phyloP scores from a whole-genome alignment of 2,797 vertebrate genomes.

The Melanotaenia boesemani region DNA sequence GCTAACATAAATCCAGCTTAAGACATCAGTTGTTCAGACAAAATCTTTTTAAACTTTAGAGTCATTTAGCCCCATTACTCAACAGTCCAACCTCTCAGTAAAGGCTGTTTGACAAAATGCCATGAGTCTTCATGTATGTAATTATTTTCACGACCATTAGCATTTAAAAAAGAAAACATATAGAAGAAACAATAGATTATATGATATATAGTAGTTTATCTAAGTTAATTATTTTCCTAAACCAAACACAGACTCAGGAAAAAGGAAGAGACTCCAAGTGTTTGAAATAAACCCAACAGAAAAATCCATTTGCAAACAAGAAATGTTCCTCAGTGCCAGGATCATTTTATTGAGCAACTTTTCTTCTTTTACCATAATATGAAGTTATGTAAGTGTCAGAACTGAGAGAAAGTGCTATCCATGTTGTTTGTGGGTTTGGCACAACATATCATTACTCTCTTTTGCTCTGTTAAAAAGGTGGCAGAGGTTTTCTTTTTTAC shows the following conservation, averaged over 20 bases:
- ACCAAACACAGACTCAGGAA: not conserved
- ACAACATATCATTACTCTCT: slow-evolving; percentile 58
- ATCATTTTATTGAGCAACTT: slow-evolving; percentile 54
- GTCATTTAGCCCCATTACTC: not conserved
- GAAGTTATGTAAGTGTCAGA: slow-evolving; percentile 70
- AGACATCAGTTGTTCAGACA: not conserved
- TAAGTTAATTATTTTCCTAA: not conserved
- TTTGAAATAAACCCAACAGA: too few relatives aligned
- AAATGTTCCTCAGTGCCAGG: slow-evolving; percentile 28
- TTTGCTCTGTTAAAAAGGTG: slow-evolving; percentile 47
- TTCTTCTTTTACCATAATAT: slow-evolving; percentile 69
- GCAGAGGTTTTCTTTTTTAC: slow-evolving; percentile 51
- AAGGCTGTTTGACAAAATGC: too few relatives aligned
- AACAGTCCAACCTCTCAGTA: not conserved
- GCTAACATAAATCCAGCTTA: too few relatives aligned
- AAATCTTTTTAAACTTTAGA: not conserved
- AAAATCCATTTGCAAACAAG: slow-evolving; percentile 16
- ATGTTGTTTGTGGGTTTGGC: slow-evolving; percentile 78
- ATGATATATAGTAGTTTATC: not conserved
- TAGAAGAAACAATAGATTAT: not conserved
- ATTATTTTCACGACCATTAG: too few relatives aligned
- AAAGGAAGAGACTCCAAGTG: not conserved
- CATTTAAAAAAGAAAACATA: too few relatives aligned
- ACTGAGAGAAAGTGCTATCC: slow-evolving; percentile 67
- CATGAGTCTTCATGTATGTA: too few relatives aligned